Conservation (phyloP, 2,797 vertebrate genomes). For the Microhierax caerulescens region DNA sequence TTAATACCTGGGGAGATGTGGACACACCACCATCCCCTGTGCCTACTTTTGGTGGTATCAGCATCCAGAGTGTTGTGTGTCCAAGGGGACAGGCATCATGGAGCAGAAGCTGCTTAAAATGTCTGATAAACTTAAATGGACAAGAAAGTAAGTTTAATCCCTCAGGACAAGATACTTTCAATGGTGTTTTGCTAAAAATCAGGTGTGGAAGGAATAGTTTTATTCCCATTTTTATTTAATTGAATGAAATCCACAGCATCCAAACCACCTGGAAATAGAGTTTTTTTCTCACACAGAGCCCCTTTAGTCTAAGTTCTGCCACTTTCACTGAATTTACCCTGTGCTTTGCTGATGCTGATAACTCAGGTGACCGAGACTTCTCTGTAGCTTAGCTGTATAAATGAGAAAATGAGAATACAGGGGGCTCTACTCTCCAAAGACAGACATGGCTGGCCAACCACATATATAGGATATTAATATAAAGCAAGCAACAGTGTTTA, state of each 20-base stretch:
- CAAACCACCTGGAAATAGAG: not conserved
- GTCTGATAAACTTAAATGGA: not conserved
- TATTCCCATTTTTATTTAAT: not conserved
- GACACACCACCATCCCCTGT: not conserved
- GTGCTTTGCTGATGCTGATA: not conserved
- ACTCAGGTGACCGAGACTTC: not conserved
- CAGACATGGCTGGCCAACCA: not conserved
- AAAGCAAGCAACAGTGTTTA: not conserved
- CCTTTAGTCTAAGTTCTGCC: not conserved
- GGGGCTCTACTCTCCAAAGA: not conserved
- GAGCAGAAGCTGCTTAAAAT: not conserved
- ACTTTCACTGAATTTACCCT: not conserved
- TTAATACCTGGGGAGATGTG: not conserved
- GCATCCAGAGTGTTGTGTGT: not conserved
- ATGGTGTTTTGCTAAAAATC: not conserved
- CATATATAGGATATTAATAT: not conserved
- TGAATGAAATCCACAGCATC: not conserved
- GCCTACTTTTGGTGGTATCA: not conserved
- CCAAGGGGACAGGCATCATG: not conserved
- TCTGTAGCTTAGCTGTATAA: not conserved
- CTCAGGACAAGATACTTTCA: not conserved
- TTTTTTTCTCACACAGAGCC: not conserved
- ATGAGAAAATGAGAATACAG: slow-evolving; percentile 20
- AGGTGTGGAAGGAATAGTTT: not conserved
- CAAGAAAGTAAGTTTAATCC: not conserved